Evolutionary conservation across 2,888 invertebrate genomes (phyloP).

Genomic region (Prosapia bicincta): DNA sequence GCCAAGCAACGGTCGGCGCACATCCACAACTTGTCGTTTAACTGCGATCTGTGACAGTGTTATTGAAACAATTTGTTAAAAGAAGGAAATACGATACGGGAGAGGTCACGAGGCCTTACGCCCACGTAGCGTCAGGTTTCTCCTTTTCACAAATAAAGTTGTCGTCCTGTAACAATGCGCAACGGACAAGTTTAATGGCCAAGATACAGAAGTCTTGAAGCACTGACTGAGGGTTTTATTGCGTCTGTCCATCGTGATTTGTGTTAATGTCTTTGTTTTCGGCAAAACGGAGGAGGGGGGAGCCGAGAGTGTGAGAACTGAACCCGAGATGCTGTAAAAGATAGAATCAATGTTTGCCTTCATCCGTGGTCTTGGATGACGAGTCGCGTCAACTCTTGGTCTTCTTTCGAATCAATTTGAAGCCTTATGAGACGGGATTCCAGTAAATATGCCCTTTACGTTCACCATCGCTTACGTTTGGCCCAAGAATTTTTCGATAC

Average conservation of each 20-base stretch:
- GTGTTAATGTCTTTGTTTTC: slow-evolving; percentile 25
- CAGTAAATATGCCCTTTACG: background rate
- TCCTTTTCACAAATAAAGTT: slow-evolving; percentile 2
- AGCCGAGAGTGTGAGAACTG: slow-evolving; percentile 9
- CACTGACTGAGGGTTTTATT: slow-evolving; percentile 16
- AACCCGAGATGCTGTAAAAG: background rate
- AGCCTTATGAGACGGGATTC: background rate
- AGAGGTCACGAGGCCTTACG: background rate
- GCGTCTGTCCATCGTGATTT: slow-evolving; percentile 21
- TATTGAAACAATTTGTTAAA: slow-evolving; percentile 2
- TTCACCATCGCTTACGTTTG: background rate
- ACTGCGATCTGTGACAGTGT: background rate
- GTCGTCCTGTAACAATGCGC: background rate
- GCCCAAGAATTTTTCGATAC: background rate
- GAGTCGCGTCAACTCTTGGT: background rate
- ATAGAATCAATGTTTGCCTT: background rate
- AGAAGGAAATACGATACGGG: background rate
- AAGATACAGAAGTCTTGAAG: background rate
- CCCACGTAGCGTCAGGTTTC: background rate
- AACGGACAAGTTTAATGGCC: background rate
- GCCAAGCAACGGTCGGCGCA: background rate
- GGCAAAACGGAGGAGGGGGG: background rate
- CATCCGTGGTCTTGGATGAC: slow-evolving; percentile 11
- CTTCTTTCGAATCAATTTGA: background rate
- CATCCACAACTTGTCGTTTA: background rate